These are phyloP conservation scores for Micropoecilia bifurca DNA, from an alignment of 2,797 vertebrate species.

Conservation along the genomic window DNA sequence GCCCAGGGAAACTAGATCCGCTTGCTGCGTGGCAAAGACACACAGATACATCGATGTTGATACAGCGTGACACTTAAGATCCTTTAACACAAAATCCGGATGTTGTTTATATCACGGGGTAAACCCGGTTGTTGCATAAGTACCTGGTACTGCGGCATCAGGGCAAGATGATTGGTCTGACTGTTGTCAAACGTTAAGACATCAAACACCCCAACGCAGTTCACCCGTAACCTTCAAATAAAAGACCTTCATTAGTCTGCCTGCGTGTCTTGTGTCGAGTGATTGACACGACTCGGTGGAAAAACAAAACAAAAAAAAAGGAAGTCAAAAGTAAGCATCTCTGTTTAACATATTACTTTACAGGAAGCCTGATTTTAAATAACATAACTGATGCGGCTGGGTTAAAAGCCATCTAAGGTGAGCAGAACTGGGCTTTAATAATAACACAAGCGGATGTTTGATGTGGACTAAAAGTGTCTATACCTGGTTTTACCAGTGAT, in stretches of 20 bases:
- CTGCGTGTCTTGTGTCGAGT: not conserved
- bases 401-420: not conserved
- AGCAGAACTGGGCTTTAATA: not conserved
- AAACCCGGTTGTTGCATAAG: not conserved
- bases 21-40: conserved; percentile 85
- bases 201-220: conserved; percentile 97
- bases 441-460: not conserved
- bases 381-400: conserved; percentile 1
- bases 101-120: not conserved
- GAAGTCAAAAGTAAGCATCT: conserved; percentile 53
- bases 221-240: conserved; percentile 85
- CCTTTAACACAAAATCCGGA: not conserved
- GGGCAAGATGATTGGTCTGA: conserved; percentile 97
- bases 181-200: conserved; percentile 99
- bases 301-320: conserved; percentile 52
- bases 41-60: not conserved
- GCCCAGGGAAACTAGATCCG: conserved; percentile 97
- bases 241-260: conserved; percentile 15
- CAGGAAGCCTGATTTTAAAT: conserved; percentile 14
- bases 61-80: not conserved
- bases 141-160: conserved; percentile 96
- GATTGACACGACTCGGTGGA: not conserved
- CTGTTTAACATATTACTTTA: conserved; percentile 32
- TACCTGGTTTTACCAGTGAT: conserved; percentile 99
- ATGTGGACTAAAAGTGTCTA: not conserved